Conservation (phyloP, 2,113 vertebrate species). For the Eidolon helvum region DNA sequence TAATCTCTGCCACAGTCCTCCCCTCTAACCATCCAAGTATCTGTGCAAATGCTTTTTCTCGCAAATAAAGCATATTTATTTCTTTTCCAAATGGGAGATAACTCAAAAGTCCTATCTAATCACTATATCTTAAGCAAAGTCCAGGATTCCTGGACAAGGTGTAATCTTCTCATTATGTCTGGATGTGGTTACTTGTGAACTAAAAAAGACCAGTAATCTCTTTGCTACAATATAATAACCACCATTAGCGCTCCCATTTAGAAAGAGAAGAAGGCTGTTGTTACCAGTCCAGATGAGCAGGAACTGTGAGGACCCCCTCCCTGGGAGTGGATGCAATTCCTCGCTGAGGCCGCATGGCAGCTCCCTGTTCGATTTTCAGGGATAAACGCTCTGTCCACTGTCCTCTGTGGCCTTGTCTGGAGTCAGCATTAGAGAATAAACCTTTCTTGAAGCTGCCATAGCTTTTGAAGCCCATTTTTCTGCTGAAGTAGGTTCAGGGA, state of each 20-base stretch:
- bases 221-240: neutral
- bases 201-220: neutral
- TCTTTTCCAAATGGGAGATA: neutral
- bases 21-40: neutral
- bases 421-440: neutral
- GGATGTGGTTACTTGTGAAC: neutral
- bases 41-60: constrained; percentile 1
- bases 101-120: neutral
- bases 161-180: neutral
- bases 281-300: neutral
- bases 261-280: neutral
- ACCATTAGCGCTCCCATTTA: neutral
- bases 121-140: neutral
- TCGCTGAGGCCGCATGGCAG: neutral
- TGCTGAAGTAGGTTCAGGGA: neutral
- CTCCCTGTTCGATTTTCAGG: neutral
- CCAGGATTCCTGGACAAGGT: neutral
- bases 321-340: neutral
- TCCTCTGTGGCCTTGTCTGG: neutral
- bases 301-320: neutral
- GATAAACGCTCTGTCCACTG: neutral
- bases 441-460: neutral
- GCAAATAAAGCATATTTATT: neutral
- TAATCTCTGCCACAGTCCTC: neutral
- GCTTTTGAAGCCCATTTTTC: neutral